Conservation (phyloP, 2,888 invertebrate genomes). For the Drosophila mimica region DNA sequence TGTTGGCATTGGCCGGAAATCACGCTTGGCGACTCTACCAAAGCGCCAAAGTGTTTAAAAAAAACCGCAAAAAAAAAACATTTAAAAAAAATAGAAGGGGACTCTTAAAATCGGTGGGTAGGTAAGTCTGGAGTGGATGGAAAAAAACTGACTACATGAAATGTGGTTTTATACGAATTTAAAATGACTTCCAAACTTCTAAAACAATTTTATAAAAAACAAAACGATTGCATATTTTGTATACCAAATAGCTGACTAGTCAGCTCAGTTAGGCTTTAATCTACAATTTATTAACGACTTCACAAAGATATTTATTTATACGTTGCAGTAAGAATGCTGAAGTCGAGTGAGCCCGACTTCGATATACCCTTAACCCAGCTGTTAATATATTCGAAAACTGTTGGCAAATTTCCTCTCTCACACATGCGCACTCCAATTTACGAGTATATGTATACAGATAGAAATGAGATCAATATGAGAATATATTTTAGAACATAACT, state of each 20-base stretch:
- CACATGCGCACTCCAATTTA: no score
- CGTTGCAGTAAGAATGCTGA: not conserved
- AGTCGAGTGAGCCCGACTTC: no score
- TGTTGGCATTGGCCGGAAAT: conserved; percentile 70
- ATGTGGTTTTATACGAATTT: not conserved
- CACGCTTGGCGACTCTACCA: conserved; percentile 58
- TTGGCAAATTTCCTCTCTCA: no score
- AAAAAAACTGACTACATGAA: conserved; percentile 3
- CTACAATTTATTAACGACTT: not conserved
- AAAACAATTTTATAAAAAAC: not conserved
- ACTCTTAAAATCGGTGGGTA: conserved; percentile 2
- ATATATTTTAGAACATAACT: no score
- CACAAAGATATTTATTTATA: not conserved
- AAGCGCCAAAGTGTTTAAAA: conserved; percentile 56
- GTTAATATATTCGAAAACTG: no score
- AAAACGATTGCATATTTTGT: not conserved
- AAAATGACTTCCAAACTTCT: not conserved
- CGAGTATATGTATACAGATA: no score
- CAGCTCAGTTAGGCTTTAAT: not conserved
- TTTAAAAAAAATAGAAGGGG: conserved; percentile 18
- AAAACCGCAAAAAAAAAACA: conserved; percentile 36
- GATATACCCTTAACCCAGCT: no score
- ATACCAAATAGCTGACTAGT: not conserved
- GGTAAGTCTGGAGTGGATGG: conserved; percentile 4
- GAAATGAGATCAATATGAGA: no score